Evolutionary conservation across 1,140 invertebrate genomes (phyloP).

Genomic region (Coelopa frigida): DNA sequence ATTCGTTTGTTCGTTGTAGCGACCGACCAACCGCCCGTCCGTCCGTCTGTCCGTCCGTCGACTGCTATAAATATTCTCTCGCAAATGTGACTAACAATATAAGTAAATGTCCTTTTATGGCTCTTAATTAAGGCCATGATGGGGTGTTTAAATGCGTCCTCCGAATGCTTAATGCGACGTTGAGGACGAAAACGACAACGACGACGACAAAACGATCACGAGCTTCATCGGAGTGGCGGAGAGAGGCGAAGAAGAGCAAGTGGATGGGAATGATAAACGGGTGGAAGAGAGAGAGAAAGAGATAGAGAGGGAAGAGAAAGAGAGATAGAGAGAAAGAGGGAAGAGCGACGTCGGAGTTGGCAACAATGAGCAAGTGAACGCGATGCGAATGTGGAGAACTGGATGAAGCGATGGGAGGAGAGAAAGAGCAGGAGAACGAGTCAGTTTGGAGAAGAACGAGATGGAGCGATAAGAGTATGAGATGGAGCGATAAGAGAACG

Average conservation of each 20-base stretch:
- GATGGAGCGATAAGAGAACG: no score
- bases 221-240: no score
- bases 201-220: no score
- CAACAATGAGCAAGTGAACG: no score
- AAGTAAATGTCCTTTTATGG: slow-evolving; percentile 46
- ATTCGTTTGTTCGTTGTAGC: no score
- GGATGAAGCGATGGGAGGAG: no score
- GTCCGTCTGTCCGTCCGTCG: slow-evolving; percentile 1
- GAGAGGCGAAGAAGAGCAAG: not conserved
- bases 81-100: slow-evolving; percentile 6
- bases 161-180: slow-evolving; percentile 45
- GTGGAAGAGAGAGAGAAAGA: not conserved
- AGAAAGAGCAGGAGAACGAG: no score
- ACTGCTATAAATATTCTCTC: slow-evolving; percentile 10
- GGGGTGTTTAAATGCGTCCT: slow-evolving; percentile 46
- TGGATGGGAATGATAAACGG: not conserved
- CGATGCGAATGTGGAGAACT: no score
- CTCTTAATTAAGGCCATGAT: slow-evolving; percentile 46
- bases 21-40: not conserved
- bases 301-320: not conserved
- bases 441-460: no score
- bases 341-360: no score
- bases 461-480: no score
- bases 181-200: no score
- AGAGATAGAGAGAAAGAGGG: not conserved